phyloP scores from a whole-genome alignment of 1,140 invertebrate genomes.

The Drosophila nebulosa region DNA sequence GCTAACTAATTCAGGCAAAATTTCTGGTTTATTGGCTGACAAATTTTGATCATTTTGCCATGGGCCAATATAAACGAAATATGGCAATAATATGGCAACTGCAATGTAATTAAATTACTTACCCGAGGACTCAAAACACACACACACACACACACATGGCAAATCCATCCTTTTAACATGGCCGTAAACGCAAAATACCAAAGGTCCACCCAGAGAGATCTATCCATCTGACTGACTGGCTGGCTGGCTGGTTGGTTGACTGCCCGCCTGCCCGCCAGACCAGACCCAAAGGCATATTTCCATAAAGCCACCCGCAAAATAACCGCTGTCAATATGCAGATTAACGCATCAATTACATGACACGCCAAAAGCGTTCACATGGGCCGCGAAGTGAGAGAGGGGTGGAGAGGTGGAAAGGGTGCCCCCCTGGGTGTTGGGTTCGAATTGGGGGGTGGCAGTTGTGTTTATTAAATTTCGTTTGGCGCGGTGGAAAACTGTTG shows the following conservation, averaged over 20 bases:
- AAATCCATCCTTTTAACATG: constrained; percentile 55
- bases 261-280: not conserved
- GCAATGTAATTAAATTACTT: constrained; percentile 74
- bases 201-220: not conserved
- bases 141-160: not conserved
- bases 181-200: constrained; percentile 33
- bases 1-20: not conserved
- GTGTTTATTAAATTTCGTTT: constrained; percentile 45
- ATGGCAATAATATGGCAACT: constrained; percentile 61
- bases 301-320: constrained; percentile 70
- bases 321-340: constrained; percentile 80
- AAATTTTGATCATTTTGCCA: constrained; percentile 2
- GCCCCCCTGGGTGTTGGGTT: too few relatives aligned
- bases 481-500: constrained; percentile 54
- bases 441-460: constrained; percentile 6
- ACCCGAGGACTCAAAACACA: constrained; percentile 19
- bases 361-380: not conserved
- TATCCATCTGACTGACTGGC: not conserved
- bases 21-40: not conserved
- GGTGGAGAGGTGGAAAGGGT: not conserved
- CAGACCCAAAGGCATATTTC: constrained; percentile 57
- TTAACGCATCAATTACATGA: constrained; percentile 78
- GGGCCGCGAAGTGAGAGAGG: constrained; percentile 7
- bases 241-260: too few relatives aligned
- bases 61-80: constrained; percentile 61